Conservation (phyloP, 2,113 vertebrate genomes). For the Axis porcinus region DNA sequence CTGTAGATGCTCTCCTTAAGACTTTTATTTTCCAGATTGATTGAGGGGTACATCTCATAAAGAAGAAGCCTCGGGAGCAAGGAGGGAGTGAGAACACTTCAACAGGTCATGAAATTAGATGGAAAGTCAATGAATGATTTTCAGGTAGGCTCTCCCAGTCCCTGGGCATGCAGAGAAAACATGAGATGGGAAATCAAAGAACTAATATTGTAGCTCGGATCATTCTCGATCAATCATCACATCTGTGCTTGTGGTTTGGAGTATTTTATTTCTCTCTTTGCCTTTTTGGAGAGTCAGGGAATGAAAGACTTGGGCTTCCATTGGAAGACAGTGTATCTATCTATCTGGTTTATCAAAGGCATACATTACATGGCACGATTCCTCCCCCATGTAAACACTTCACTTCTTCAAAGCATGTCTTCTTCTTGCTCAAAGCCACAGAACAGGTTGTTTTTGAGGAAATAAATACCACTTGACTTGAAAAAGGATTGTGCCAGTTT, state of each 20-base stretch:
- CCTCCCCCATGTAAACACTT: neutral
- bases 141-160: neutral
- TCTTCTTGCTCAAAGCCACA: neutral
- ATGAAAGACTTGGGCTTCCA: neutral
- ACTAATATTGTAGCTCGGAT: neutral
- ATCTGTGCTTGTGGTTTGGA: neutral
- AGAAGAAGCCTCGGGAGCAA: neutral
- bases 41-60: constrained; percentile 24
- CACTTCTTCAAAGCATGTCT: neutral
- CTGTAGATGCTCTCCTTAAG: neutral
- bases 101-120: constrained; percentile 53
- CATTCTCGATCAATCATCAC: neutral
- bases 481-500: constrained; percentile 12
- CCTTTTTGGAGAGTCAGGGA: neutral
- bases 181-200: neutral
- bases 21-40: constrained; percentile 49
- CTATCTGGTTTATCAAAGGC: neutral
- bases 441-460: neutral
- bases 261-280: neutral
- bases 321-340: neutral
- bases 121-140: constrained; percentile 11
- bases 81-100: neutral
- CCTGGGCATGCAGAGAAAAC: neutral
- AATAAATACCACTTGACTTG: neutral
- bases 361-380: neutral